Evolutionary conservation across 2,888 invertebrate genomes (phyloP).

Genomic region (Tolmerus cingulatus): DNA sequence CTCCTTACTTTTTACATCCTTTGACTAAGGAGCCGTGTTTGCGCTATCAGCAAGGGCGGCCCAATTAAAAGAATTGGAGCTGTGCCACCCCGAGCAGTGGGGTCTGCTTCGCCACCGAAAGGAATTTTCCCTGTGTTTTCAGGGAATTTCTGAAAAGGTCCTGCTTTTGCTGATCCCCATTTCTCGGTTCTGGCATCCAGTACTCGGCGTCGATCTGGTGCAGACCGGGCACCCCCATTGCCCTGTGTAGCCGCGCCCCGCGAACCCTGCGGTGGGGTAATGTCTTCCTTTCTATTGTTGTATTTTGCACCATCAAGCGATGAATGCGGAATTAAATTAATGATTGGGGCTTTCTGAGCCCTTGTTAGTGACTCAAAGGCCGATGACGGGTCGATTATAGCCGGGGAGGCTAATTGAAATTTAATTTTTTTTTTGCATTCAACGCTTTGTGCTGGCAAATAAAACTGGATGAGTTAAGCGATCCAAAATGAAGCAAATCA

Average conservation of each 20-base stretch:
- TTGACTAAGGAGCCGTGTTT: constrained; percentile 33
- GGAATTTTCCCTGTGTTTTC: neutral
- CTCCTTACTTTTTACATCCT: constrained; percentile 19
- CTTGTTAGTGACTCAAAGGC: constrained; percentile 37
- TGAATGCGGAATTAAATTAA: constrained; percentile 49
- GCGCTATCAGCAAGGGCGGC: constrained; percentile 9
- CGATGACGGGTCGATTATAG: constrained; percentile 32
- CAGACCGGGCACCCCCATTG: neutral
- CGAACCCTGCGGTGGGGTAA: constrained; percentile 5
- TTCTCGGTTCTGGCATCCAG: neutral
- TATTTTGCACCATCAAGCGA: constrained; percentile 48
- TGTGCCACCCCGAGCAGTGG: neutral
- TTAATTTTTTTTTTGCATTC: constrained; percentile 46
- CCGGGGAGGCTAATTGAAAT: constrained; percentile 47
- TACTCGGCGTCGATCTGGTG: neutral
- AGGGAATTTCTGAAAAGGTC: neutral
- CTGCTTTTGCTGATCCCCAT: neutral
- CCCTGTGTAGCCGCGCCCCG: constrained; percentile 9
- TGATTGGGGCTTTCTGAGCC: constrained; percentile 47
- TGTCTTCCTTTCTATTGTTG: constrained; percentile 38
- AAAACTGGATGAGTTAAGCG: neutral
- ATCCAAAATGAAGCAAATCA: neutral
- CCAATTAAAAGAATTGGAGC: constrained; percentile 39
- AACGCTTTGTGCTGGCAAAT: neutral
- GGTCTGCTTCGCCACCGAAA: neutral